Conservation (phyloP, 37 sponge, comb jelly and placozoan genomes). For the Aphrocallistes beatrix region DNA sequence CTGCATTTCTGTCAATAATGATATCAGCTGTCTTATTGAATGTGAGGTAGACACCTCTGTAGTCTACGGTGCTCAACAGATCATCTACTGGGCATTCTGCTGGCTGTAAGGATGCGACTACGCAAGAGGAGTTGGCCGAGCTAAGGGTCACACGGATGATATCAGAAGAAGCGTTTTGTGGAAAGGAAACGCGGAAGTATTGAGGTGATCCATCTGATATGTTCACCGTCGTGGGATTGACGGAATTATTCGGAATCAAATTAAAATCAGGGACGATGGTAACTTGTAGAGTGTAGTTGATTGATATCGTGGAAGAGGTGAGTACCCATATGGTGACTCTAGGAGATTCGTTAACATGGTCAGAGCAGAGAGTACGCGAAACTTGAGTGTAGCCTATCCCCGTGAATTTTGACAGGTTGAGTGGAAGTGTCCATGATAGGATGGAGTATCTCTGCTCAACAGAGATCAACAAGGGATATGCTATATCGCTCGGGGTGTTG, state of each 20-base stretch:
- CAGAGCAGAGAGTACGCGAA: constrained; percentile 1
- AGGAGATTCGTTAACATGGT: background rate
- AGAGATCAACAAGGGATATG: background rate
- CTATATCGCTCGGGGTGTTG: background rate
- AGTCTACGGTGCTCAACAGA: background rate
- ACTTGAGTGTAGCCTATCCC: background rate
- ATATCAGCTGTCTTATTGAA: background rate
- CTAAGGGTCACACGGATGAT: background rate
- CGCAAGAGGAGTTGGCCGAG: background rate
- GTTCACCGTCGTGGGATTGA: background rate
- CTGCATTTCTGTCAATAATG: background rate
- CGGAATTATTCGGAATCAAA: background rate
- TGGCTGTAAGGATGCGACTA: background rate
- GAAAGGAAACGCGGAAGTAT: background rate
- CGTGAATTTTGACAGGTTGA: background rate
- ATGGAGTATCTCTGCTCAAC: background rate
- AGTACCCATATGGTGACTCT: background rate
- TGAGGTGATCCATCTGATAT: background rate
- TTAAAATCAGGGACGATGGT: background rate
- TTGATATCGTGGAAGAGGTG: background rate
- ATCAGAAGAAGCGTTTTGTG: background rate
- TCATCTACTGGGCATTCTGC: constrained; percentile 1
- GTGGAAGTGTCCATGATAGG: background rate
- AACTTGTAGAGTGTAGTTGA: background rate
- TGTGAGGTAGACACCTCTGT: background rate